Conservation (phyloP, 1,140 invertebrate species). For the Drosophila athabasca region DNA sequence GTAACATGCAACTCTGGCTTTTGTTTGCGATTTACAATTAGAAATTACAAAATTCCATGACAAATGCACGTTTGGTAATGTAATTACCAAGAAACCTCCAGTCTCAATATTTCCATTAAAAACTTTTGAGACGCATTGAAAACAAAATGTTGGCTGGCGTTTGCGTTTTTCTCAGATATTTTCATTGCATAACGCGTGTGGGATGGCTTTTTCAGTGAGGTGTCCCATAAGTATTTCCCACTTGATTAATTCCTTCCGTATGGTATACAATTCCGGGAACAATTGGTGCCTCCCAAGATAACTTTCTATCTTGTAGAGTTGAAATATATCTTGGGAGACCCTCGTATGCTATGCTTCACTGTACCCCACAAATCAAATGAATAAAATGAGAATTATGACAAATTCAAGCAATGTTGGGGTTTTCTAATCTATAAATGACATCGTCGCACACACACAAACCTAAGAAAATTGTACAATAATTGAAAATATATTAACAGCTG, state of each 20-base stretch:
- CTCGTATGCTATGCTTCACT: too few relatives aligned
- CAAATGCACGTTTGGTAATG: constrained; percentile 52
- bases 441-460: constrained; percentile 39
- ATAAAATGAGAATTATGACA: constrained; percentile 42
- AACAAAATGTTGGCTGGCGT: not conserved
- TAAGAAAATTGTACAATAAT: constrained; percentile 16
- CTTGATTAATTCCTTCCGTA: too few relatives aligned
- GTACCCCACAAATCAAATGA: constrained; percentile 16
- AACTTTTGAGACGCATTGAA: constrained; percentile 9
- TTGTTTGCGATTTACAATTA: constrained; percentile 38
- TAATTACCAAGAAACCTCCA: constrained; percentile 8
- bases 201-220: not conserved
- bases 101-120: constrained; percentile 25
- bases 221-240: too few relatives aligned
- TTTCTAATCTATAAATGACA: constrained; percentile 48
- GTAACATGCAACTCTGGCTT: constrained; percentile 57
- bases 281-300: too few relatives aligned
- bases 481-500: constrained; percentile 44
- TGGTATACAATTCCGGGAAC: too few relatives aligned
- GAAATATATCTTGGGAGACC: too few relatives aligned
- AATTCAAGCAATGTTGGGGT: constrained; percentile 9
- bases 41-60: constrained; percentile 55
- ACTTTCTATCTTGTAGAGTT: too few relatives aligned
- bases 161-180: too few relatives aligned
- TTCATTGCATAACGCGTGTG: constrained; percentile 16